Evolutionary conservation across 2,797 vertebrate genomes (phyloP), one percentile per base, ranked within the genome.

Genomic region (Pempheris klunzingeri): DNA sequence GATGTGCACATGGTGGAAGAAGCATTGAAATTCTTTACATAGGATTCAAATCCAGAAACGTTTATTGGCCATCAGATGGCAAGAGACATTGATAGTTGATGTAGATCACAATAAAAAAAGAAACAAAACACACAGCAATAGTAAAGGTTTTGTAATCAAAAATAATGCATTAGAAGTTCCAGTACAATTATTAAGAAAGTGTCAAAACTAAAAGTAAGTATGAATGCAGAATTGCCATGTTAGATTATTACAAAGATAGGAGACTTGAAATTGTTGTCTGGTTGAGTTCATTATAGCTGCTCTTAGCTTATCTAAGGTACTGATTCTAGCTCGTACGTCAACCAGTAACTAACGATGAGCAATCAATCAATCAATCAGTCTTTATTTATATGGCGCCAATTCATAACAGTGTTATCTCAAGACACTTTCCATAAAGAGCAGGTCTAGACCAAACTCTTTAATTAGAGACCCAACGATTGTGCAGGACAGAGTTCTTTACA

Each of bases 1-100:
- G n/a, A n/a, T n/a, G n/a, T n/a, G n/a, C 44, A 36, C 43, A 41
- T 36, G 28, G 15, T 17, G 20, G 22, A 70, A 32, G 46, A 49
- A 69, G 18, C 38, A 47, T 43, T 61, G 15, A 49, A 52, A 54
- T 34, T 3, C 12, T 61, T 58, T 1, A 32, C 18, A 20, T 47
- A 14, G 58, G 32, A 75, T 60, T 71, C 17, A 71, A 64, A 71
- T 59, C 34, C 13, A 77, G 43, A 41, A 76, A 63, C 14, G 2
- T 20, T 39, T 49, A 20, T 4, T 7, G 9, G 54, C 24, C 26
- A 14, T 52, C 5, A n/a, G 4, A 43, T 18, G 13, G n/a, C 10
- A 13, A 34, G 7, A 10, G 18, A 17, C n/a, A n/a, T n/a, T n/a
- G n/a, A n/a, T n/a, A n/a, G n/a, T 41, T 22, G 22, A 55, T 7